Conservation (phyloP, 2,113 vertebrate genomes). For the Tichodroma muraria region DNA sequence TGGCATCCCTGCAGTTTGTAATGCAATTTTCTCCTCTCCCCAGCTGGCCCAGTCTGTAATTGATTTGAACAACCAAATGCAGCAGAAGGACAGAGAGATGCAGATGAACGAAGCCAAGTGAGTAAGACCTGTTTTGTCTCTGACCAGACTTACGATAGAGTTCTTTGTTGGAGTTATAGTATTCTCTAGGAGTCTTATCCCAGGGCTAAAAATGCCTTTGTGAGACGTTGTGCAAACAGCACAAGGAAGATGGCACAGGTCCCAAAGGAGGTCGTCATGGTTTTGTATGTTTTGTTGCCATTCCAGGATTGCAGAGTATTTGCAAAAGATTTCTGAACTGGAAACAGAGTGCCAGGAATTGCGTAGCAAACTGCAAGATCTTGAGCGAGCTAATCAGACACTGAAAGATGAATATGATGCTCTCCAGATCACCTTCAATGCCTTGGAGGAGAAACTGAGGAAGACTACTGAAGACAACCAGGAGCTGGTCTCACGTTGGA, state of each 20-base stretch:
- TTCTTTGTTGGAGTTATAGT: background rate
- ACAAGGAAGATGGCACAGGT: background rate
- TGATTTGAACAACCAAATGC: constrained; percentile 93
- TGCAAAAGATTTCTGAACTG: constrained; percentile 82
- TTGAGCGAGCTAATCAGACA: constrained; percentile 92
- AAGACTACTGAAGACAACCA: constrained; percentile 95
- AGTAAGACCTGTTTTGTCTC: constrained; percentile 33
- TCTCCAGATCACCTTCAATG: constrained; percentile 95
- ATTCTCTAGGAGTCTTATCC: background rate
- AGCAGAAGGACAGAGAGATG: constrained; percentile 93
- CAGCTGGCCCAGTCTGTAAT: constrained; percentile 95
- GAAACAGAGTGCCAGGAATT: constrained; percentile 88
- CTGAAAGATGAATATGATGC: constrained; percentile 97
- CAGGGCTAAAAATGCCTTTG: background rate
- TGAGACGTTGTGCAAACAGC: background rate
- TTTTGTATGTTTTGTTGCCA: background rate
- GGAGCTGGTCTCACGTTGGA: constrained; percentile 95
- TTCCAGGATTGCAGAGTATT: constrained; percentile 86
- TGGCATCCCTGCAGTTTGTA: background rate
- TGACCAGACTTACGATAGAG: background rate
- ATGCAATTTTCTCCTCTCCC: background rate
- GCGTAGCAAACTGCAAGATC: constrained; percentile 82
- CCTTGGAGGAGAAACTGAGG: constrained; percentile 93
- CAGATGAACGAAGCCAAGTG: constrained; percentile 92
- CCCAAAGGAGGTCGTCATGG: background rate